Percentiles rank a stretch among this genome's conserved stretches.
Evolutionary conservation across 2,888 invertebrate genomes (phyloP).

Genomic region (Nephrotoma flavescens): DNA sequence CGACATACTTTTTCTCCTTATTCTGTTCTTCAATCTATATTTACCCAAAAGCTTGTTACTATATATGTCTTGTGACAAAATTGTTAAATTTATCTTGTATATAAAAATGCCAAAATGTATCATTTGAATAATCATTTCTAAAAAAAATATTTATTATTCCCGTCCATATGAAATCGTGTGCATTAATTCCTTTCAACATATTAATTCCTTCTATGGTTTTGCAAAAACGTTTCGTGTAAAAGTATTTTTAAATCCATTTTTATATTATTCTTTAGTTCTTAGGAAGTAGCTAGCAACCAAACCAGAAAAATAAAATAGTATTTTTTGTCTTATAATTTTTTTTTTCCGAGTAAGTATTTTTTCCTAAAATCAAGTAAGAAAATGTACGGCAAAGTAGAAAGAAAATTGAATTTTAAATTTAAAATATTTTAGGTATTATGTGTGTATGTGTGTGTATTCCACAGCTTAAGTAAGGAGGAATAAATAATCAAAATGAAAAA

Average conservation of each 20-base stretch:
- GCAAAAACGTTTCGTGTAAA: neutral
- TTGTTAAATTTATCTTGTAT: too few species aligned
- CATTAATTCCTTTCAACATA: neutral
- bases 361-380: neutral
- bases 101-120: too few species aligned
- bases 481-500: neutral
- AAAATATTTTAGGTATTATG: neutral
- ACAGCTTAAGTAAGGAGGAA: neutral
- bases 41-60: too few species aligned
- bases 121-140: too few species aligned
- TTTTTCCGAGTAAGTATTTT: neutral
- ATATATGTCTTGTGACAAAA: too few species aligned
- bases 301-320: neutral
- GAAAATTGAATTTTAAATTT: neutral
- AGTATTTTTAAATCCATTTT: neutral
- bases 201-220: neutral
- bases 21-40: slow-evolving; percentile 44
- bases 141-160: too few species aligned
- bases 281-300: neutral
- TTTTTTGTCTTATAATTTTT: neutral
- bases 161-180: neutral
- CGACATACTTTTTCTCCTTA: slow-evolving; percentile 67
- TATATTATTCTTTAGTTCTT: neutral
- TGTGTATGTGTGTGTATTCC: neutral
- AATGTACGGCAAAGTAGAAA: neutral